Evolutionary conservation across 1,140 invertebrate species (phyloP), one percentile per base, ranked within the genome.

Genomic region (Phymorhynchus buccinoides): DNA sequence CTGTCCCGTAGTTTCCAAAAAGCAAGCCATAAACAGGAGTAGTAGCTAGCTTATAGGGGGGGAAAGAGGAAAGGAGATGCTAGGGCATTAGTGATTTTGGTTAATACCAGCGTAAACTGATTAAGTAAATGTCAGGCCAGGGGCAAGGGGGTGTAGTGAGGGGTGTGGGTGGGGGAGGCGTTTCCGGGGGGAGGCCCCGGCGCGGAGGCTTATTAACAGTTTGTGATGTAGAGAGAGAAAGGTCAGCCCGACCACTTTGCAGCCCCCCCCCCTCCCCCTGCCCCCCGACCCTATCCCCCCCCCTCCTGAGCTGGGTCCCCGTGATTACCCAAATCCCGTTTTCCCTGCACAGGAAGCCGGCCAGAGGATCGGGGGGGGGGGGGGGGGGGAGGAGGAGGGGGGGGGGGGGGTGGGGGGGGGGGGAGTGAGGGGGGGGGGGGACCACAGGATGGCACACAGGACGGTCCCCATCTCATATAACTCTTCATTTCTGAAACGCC

Each of bases 181-280:
- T n/a, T n/a, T n/a, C n/a, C n/a, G n/a, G n/a, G n/a, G n/a, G n/a
- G n/a, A n/a, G n/a, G n/a, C n/a, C n/a, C 77, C 37, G 56, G 84
- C 62, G 44, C 37, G 41, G 48, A 79, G 48, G 56, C 75, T 79
- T 84, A 84, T 84, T 84, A 84, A 84, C 75, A 66, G 84, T 84
- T 84, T 84, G 84, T 84, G 84, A 84, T 84, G 77, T 56, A 84
- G 75, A 84, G 75, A 84, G 41, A 71, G 75, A 84, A 84, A 79
- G 84, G 73, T 79, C 73, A 79, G 75, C 44, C 52, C n/a, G n/a
- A 39, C 84, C 75, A 79, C 56, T 84, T 84, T 84, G 84, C 77
- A 37, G 75, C 41, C 75, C 52, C 30, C n/a, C n/a, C n/a, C n/a
- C n/a, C n/a, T n/a, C n/a, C n/a, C n/a, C n/a, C n/a, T n/a, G n/a